Evolutionary conservation across 2,797 vertebrate species (phyloP).

Genomic region (Hirundo rustica): DNA sequence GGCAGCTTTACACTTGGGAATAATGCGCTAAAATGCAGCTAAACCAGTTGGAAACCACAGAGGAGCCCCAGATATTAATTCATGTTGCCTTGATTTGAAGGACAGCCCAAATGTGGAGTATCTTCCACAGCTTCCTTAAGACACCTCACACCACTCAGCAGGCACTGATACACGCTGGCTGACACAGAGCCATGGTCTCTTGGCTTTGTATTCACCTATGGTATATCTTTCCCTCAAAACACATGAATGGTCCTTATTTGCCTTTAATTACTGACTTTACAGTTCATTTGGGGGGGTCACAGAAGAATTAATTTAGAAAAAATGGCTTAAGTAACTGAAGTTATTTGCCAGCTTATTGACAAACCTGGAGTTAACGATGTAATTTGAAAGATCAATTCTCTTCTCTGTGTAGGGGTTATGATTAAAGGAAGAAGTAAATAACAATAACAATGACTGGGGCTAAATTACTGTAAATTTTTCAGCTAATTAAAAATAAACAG

Average conservation of each 20-base stretch:
- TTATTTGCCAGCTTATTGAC: not conserved
- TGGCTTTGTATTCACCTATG: not conserved
- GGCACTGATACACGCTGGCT: not conserved
- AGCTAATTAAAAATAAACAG: slow-evolving; percentile 39
- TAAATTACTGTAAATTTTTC: slow-evolving; percentile 9
- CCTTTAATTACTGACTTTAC: not conserved
- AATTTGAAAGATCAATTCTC: not conserved
- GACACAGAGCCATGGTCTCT: not conserved
- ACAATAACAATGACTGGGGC: not conserved
- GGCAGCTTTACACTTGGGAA: not conserved
- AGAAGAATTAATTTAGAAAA: not conserved
- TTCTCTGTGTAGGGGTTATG: not conserved
- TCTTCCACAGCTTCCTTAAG: not conserved
- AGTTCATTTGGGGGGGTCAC: not conserved
- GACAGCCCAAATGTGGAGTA: not conserved
- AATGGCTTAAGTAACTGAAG: not conserved
- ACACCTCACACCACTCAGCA: not conserved
- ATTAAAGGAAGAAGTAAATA: slow-evolving; percentile 13
- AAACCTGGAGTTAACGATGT: not conserved
- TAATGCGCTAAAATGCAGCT: not conserved
- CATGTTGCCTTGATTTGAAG: not conserved
- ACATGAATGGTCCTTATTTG: not conserved
- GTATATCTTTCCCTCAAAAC: not conserved
- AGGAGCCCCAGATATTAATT: not conserved
- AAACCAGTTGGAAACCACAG: not conserved